phyloP scores from a whole-genome alignment of 2,113 vertebrate genomes.

The Heliornis fulica region DNA sequence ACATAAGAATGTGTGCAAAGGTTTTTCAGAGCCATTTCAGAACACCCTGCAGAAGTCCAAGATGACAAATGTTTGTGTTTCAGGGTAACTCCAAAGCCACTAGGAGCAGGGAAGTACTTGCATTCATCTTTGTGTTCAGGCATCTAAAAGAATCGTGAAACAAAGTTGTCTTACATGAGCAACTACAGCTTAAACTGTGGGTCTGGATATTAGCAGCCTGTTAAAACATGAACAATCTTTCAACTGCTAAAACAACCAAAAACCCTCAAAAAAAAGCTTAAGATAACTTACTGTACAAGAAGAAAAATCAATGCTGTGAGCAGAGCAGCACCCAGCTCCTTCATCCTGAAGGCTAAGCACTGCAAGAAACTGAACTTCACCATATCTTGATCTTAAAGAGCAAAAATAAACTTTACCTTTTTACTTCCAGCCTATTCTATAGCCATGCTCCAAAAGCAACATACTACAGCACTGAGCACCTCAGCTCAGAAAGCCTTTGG shows the following conservation, averaged over 20 bases:
- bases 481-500: neutral
- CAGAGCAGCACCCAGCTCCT: neutral
- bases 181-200: neutral
- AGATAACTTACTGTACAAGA: neutral
- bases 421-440: neutral
- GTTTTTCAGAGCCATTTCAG: neutral
- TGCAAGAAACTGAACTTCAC: neutral
- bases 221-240: fast-evolving
- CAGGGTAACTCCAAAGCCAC: neutral
- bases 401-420: neutral
- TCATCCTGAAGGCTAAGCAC: neutral
- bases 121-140: neutral
- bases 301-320: neutral
- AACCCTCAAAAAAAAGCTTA: neutral
- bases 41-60: neutral
- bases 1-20: fast-evolving
- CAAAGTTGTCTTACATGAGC: fast-evolving
- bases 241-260: neutral
- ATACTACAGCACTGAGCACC: fast-evolving
- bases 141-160: neutral
- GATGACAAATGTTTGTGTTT: fast-evolving
- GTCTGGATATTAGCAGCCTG: neutral
- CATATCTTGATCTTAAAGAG: fast-evolving
- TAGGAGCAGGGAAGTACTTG: neutral
- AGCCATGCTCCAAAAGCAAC: fast-evolving